Evolutionary conservation across 2,888 invertebrate genomes (phyloP), one percentile per base, ranked within the genome.

Genomic region (Drosophila nigricruria): DNA sequence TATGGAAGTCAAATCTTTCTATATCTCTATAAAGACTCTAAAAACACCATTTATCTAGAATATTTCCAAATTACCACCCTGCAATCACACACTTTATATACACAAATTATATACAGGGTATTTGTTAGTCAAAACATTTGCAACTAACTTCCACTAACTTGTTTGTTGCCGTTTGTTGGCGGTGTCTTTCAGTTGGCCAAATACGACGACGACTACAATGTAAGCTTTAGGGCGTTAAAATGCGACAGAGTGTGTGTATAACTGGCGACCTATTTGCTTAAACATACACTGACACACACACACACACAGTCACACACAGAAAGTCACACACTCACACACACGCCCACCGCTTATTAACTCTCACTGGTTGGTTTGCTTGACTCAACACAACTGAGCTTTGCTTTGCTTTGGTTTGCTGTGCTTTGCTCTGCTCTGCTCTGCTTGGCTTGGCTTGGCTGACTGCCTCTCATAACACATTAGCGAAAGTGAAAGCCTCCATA

Each of bases 401-500:
- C 30, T 49, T 49, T 30, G 30, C 3, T 30, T 30, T 49, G 30
- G 12, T 49, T 49, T 49, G 30, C 12, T 30, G 0, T 47, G 47
- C 27, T 30, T 1, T 49, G 49, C 30, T 23, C 2, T 43, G 40
- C 40, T 47, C n/a, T 45, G 58, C 34, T 47, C 1, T 0, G 43
- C 43, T 71, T 50, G 52, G 62, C 43, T 58, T 58, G 62, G 36
- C 43, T 45, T 70, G 56, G 60, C 58, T 79, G 81, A 62, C 76
- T 76, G 80, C 69, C 72, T 72, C 85, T 84, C 88, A 84, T 81
- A 90, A 84, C 86, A 90, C 86, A 87, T 87, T 89, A 87, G 89
- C 75, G 82, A 84, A 87, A 87, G 84, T 85, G 87, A 88, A 88
- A 89, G 90, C 80, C 77, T 88, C 82, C 90, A 76, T 81, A 89